phyloP scores from a whole-genome alignment of 2,797 vertebrate species.

The Hybognathus amarus region DNA sequence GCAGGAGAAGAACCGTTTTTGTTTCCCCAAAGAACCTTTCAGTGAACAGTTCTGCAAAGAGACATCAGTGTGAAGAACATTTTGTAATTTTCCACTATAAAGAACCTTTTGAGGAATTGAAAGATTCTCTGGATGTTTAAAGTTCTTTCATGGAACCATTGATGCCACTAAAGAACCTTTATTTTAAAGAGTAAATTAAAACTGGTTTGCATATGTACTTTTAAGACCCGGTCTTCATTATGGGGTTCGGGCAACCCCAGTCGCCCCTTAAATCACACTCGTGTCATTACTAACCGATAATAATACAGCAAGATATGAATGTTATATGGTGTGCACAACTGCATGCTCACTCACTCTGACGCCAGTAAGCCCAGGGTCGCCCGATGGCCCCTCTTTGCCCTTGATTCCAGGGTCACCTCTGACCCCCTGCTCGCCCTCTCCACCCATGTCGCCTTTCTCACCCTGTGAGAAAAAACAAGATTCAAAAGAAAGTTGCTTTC shows the following conservation, averaged over 20 bases:
- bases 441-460: slow-evolving; percentile 92
- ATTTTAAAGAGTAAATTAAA: not conserved
- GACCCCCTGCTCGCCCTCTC: slow-evolving; percentile 89
- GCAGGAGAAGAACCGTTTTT: not conserved
- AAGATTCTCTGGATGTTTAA: not conserved
- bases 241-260: not conserved
- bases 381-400: slow-evolving; percentile 89
- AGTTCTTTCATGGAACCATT: not conserved
- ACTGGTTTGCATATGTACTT: not conserved
- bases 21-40: not conserved
- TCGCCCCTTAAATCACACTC: not conserved
- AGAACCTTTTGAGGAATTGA: not conserved
- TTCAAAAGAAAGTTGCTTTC: not conserved
- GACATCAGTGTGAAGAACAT: not conserved
- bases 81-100: not conserved
- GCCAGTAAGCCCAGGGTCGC: slow-evolving; percentile 86
- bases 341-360: slow-evolving; percentile 83
- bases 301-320: not conserved
- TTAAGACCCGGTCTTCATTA: not conserved
- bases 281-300: not conserved
- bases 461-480: slow-evolving; percentile 77
- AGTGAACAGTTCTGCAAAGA: not conserved
- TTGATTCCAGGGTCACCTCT: slow-evolving; percentile 89
- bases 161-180: not conserved
- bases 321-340: not conserved